Percentiles rank a stretch among this genome's conserved stretches.
These are phyloP conservation scores for Podocnemis expansa DNA, from an alignment of 2,113 vertebrate genomes.

Conservation along the genomic window DNA sequence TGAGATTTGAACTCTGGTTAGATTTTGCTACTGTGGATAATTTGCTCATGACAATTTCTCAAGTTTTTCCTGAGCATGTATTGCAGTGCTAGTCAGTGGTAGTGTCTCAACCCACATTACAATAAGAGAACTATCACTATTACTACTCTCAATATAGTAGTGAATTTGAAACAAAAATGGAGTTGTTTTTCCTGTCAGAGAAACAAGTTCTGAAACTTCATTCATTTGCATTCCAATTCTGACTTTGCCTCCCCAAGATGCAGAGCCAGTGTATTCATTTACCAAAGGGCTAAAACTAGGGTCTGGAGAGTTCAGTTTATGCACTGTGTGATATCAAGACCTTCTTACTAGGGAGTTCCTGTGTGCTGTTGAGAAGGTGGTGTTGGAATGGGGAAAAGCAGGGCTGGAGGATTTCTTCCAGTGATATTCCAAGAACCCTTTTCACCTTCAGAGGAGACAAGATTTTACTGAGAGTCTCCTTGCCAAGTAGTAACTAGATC, in stretches of 20 bases:
- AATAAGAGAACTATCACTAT: background rate
- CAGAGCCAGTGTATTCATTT: background rate
- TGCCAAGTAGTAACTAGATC: background rate
- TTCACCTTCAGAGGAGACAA: accelerated
- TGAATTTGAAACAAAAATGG: background rate
- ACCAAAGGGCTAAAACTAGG: background rate
- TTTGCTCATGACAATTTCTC: background rate
- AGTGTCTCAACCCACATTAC: background rate
- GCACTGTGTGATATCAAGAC: background rate
- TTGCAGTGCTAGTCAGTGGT: background rate
- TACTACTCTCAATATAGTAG: background rate
- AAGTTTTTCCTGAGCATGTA: background rate
- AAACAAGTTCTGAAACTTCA: background rate
- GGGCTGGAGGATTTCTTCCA: background rate
- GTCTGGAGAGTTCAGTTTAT: background rate
- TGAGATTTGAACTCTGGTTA: no score
- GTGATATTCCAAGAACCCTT: background rate
- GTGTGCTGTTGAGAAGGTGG: background rate
- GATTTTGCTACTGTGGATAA: background rate
- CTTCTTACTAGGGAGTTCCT: background rate
- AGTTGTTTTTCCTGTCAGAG: background rate
- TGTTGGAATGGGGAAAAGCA: background rate
- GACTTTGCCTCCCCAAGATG: background rate
- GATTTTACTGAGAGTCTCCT: background rate
- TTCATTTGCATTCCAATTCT: background rate